Conservation (phyloP, 2,888 invertebrate genomes). For the Epinotia nisella region DNA sequence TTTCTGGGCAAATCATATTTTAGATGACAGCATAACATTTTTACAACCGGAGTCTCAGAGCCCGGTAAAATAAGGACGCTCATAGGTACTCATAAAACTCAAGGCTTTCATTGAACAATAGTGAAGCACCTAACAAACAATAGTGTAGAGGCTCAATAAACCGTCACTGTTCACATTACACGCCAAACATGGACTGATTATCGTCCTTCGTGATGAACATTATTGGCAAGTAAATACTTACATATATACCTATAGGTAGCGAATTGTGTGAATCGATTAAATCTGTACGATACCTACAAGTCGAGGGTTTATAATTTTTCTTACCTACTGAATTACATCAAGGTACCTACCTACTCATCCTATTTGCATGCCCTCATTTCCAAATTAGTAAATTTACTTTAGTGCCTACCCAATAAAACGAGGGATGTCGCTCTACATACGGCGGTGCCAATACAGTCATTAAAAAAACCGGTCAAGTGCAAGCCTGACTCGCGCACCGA, state of each 20-base stretch:
- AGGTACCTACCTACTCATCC: neutral
- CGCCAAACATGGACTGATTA: conserved; percentile 15
- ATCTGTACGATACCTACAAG: neutral
- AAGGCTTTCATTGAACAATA: conserved; percentile 40
- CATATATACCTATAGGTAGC: neutral
- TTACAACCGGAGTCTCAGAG: neutral
- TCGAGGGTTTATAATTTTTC: neutral
- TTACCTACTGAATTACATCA: neutral
- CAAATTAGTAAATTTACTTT: no score
- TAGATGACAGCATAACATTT: conserved; percentile 9
- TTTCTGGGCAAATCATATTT: no score
- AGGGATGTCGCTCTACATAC: no score
- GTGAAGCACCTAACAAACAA: conserved; percentile 22
- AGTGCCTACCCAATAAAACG: no score
- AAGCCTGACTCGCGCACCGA: no score
- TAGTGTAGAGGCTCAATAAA: conserved; percentile 7
- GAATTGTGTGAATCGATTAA: neutral
- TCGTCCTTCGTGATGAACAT: conserved; percentile 11
- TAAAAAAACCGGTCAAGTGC: no score
- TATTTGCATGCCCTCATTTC: neutral
- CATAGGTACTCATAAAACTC: conserved; percentile 34
- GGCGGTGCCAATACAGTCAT: no score
- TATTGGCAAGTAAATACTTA: neutral
- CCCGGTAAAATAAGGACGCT: conserved; percentile 29
- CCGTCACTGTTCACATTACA: conserved; percentile 23